Evolutionary conservation across 2,797 vertebrate species (phyloP).

Genomic region (Avahi laniger): DNA sequence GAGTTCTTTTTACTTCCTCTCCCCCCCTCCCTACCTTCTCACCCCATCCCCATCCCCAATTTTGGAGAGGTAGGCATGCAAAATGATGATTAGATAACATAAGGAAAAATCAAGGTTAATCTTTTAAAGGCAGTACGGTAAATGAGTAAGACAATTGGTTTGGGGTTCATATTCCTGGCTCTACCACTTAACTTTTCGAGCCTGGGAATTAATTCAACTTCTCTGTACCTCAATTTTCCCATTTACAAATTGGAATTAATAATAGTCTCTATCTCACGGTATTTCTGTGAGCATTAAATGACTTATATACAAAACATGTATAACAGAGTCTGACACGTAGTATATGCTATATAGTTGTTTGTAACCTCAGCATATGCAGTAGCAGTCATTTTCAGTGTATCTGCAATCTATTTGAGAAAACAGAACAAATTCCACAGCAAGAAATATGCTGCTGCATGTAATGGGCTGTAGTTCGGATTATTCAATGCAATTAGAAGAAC

Average conservation of each 20-base stretch:
- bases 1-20: neutral
- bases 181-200: neutral
- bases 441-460: no score
- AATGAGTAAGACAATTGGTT: neutral
- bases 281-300: neutral
- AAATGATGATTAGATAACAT: neutral
- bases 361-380: neutral
- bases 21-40: no score
- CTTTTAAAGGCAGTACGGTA: neutral
- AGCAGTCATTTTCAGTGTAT: neutral
- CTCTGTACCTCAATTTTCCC: neutral
- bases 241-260: neutral
- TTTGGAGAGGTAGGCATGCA: neutral
- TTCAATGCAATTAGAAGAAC: no score
- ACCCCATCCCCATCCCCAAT: neutral
- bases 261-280: neutral
- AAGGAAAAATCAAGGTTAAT: neutral
- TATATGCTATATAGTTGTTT: neutral
- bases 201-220: neutral
- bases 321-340: neutral
- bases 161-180: neutral
- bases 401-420: neutral
- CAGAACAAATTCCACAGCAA: no score
- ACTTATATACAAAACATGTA: neutral
- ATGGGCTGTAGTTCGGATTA: no score